Evolutionary conservation across 2,797 vertebrate species (phyloP), one percentile per base, ranked within the genome.

Genomic region (Chanos chanos): DNA sequence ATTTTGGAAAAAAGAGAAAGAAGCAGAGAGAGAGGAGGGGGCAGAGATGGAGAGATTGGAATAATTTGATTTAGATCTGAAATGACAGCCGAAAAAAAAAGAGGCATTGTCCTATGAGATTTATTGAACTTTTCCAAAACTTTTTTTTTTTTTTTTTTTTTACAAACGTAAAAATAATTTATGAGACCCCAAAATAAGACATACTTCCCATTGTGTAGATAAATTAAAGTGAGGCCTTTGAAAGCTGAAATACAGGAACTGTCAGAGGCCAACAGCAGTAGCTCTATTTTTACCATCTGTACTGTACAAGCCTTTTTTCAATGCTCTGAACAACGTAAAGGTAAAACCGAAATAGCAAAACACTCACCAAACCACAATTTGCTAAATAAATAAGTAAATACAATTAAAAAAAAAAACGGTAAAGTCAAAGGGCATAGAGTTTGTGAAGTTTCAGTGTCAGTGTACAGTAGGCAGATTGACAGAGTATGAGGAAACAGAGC

Each of bases 1-100:
- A 52, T 61, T 62, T 77, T 57, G 72, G 60, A 70, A 75, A 18
- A 33, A 40, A 66, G 64, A 5, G 28, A 16, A 30, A 19, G 34
- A 72, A 68, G 56, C 74, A 70, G 34, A 54, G 64, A 53, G 45
- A 60, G 40, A 64, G 8, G 37, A 49, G 58, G 64, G 72, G 67
- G 53, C 57, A 19, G 22, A 64, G 27, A 37, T 27, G 57, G 62
- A 64, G 47, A 30, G 43, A 51, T 37, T 45, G 70, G 74, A 68
- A 68, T 36, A 15, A 51, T 73, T 61, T 71, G 56, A 80, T 86
- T 83, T 75, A 72, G 80, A 72, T 63, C 43, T 43, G 31, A 63
- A 44, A 67, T 61, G 59, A 68, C 58, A 69, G 37, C 13, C 36
- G 49, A 52, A 45, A 50, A 50, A 49, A 43, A 62, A 68, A 70